Evolutionary conservation across 2,888 invertebrate species (phyloP).

Genomic region (Leucoma salicis): DNA sequence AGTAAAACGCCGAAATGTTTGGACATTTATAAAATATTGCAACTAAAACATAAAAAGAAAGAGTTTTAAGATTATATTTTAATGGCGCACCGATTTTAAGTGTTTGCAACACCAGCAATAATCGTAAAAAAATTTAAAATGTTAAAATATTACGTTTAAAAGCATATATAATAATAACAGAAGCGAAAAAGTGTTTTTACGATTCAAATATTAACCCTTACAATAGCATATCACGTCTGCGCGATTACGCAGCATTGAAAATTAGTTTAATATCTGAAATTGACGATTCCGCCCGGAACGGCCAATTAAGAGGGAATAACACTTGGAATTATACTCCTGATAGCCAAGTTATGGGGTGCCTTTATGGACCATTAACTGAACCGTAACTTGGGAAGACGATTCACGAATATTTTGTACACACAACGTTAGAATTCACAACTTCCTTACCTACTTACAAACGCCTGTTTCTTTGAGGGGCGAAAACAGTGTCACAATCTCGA

Average conservation of each 20-base stretch:
- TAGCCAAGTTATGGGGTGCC: slow-evolving; percentile 79
- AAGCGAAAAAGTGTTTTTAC: slow-evolving; percentile 31
- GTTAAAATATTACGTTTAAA: slow-evolving; percentile 30
- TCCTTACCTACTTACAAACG: neutral
- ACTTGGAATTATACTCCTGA: slow-evolving; percentile 71
- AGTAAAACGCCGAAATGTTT: slow-evolving; percentile 14
- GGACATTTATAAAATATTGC: slow-evolving; percentile 15
- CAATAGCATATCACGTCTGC: too few species aligned
- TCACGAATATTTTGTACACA: slow-evolving; percentile 48
- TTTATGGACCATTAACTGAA: slow-evolving; percentile 73
- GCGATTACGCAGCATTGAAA: slow-evolving; percentile 71
- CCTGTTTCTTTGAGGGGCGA: too few species aligned
- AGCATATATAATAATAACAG: slow-evolving; percentile 17
- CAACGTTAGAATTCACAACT: slow-evolving; percentile 46
- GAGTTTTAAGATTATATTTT: slow-evolving; percentile 16
- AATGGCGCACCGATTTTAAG: slow-evolving; percentile 15
- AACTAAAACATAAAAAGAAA: slow-evolving; percentile 11
- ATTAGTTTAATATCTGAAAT: slow-evolving; percentile 82
- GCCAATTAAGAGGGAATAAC: slow-evolving; percentile 79
- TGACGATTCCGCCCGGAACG: slow-evolving; percentile 79
- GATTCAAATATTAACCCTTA: slow-evolving; percentile 45
- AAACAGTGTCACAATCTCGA: neutral
- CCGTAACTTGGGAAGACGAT: slow-evolving; percentile 51
- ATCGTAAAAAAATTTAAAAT: slow-evolving; percentile 26
- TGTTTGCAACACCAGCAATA: slow-evolving; percentile 24